Conservation (phyloP, 2,797 vertebrate species). For the Ciconia nigra region DNA sequence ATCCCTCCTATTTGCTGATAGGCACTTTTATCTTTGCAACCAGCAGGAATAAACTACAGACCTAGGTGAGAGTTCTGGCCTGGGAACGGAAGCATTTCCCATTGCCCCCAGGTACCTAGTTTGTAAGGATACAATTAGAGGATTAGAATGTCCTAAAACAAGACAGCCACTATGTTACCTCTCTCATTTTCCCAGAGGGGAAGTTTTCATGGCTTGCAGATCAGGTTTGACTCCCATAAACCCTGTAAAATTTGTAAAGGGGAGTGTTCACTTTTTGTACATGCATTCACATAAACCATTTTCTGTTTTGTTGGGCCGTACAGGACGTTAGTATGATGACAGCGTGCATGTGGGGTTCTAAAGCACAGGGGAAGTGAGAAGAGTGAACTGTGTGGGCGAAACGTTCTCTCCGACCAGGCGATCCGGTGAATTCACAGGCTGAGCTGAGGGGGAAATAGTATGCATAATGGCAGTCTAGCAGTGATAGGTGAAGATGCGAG, state of each 20-base stretch:
- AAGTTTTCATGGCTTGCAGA: neutral
- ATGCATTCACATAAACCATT: neutral
- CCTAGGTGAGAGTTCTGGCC: neutral
- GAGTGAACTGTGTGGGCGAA: slow-evolving; percentile 41
- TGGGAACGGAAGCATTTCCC: neutral
- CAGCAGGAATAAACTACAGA: neutral
- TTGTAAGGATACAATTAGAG: neutral
- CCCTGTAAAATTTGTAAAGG: neutral
- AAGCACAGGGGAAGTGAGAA: slow-evolving; percentile 16
- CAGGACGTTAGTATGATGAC: neutral
- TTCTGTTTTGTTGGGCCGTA: neutral
- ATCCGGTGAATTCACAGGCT: neutral
- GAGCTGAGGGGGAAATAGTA: neutral
- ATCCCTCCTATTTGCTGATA: neutral
- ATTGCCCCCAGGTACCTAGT: neutral
- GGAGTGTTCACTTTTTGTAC: neutral
- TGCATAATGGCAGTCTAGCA: neutral
- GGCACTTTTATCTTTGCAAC: neutral
- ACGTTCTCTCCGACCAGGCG: neutral
- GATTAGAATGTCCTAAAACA: neutral
- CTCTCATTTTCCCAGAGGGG: neutral
- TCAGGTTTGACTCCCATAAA: neutral
- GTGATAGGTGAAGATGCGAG: neutral
- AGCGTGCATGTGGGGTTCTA: neutral
- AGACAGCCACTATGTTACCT: neutral